Base-by-base conservation (phyloP, 2,888 invertebrate species). In the Cynaeus angustus region DNA sequence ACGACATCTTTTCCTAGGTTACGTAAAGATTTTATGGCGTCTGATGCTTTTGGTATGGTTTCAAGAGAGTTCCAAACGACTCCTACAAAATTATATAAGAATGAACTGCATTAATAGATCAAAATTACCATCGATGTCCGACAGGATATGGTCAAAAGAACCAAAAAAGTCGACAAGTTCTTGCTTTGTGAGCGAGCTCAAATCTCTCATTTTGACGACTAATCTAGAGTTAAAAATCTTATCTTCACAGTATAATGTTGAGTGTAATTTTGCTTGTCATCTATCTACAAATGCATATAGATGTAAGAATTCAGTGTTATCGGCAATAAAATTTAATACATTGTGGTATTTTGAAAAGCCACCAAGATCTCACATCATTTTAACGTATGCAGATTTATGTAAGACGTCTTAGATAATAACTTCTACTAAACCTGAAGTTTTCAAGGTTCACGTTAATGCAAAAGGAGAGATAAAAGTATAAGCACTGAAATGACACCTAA, bases 121-220 rank as follows among this genome's bases (percentile, higher is more conserved):
- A 12, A 38, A 30, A 55, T 73, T 68, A 75, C 75, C 75, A 48
- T 75, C 75, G 6, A 73, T 33, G 50, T 76, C 76, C 14, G 62
- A 61, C 21, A 76, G 62, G 33, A 76, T 48, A 7, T 64, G 21
- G 56, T 76, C 75, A 41, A 76, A 75, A 21, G 74, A 74, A 30
- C 72, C 65, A 9, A 77, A 69, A 62, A 77, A 77, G 14, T 70
- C 67, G 37, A 69, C 16, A 46, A 73, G 72, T 38, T 77, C 77
- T 38, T 66, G 26, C 26, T 14, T 46, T 37, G 65, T 38, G 6
- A 73, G 69, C 43, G 50, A 41, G 6, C 66, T 58, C n/a, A 77
- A 69, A 65, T 77, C 69, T 48, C 67, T 73, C 66, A 76, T 72
- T 13, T 14, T 16, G 14, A 33, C 33, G 1, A 33, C 33, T 33